Evolutionary conservation across 2,113 vertebrate species (phyloP).

Genomic region (Tachuris rubrigastra): DNA sequence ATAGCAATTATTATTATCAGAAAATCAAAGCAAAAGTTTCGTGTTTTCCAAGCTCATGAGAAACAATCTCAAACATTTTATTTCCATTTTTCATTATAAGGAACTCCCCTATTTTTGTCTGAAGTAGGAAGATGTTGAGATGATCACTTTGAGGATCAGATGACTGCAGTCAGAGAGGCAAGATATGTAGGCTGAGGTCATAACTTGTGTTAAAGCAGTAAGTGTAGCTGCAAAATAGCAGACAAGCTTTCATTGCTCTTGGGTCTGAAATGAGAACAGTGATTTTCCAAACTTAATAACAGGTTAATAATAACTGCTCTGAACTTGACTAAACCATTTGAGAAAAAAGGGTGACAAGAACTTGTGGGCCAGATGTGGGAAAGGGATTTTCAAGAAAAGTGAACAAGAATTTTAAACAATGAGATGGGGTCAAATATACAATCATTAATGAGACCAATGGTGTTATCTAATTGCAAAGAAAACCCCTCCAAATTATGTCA

Average conservation of each 20-base stretch:
- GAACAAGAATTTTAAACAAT: background rate
- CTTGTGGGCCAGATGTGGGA: background rate
- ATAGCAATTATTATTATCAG: background rate
- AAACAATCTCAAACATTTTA: background rate
- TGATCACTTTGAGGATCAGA: background rate
- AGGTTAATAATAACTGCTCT: background rate
- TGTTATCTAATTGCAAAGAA: background rate
- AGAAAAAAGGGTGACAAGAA: background rate
- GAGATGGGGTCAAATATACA: background rate
- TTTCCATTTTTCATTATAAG: background rate
- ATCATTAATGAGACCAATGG: accelerated
- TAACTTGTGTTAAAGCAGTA: background rate
- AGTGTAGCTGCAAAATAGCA: background rate
- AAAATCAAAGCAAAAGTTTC: background rate
- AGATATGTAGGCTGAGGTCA: background rate
- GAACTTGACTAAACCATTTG: background rate
- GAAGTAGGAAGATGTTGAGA: background rate
- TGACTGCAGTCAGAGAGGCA: background rate
- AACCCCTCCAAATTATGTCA: background rate
- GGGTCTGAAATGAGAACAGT: background rate
- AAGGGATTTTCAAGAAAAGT: background rate
- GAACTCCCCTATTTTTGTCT: background rate
- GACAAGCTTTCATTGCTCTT: background rate
- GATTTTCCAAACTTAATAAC: background rate
- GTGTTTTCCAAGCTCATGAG: background rate